phyloP scores from a whole-genome alignment of 2,797 vertebrate genomes.

The Scolopax rusticola region DNA sequence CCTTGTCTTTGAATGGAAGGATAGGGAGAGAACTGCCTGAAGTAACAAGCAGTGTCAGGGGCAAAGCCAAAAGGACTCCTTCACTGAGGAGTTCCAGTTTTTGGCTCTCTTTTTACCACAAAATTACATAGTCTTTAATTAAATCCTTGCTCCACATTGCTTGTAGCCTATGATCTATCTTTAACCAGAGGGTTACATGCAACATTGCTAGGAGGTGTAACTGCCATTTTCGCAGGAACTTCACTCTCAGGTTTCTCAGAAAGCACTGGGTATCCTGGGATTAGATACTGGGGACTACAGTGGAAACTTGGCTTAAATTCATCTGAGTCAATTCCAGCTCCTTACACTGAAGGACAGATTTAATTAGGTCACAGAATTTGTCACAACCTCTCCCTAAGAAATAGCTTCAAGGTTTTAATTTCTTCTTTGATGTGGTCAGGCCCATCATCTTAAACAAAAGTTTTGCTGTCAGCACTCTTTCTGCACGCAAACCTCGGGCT shows the following conservation, averaged over 20 bases:
- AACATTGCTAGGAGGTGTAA: not conserved
- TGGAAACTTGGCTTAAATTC: constrained; percentile 48
- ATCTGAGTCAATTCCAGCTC: not conserved
- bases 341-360: not conserved
- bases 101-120: not conserved
- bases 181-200: not conserved
- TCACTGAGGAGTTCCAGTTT: not conserved
- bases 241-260: not conserved
- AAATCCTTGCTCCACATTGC: not conserved
- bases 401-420: not conserved
- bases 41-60: not conserved
- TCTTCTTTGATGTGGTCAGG: not conserved
- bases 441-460: not conserved
- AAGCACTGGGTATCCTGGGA: not conserved
- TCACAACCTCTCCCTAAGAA: not conserved
- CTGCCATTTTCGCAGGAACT: not conserved
- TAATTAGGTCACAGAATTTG: constrained; percentile 3
- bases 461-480: not conserved
- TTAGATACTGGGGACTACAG: not conserved
- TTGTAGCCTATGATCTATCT: not conserved
- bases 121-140: not conserved
- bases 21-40: not conserved
- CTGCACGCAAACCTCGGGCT: not conserved
- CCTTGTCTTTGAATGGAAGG: not conserved
- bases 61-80: not conserved